Percentiles rank a stretch among this genome's conserved stretches.
These are phyloP conservation scores for Girardia tigrina DNA, from an alignment of 2,888 invertebrate species.

Conservation along the genomic window DNA sequence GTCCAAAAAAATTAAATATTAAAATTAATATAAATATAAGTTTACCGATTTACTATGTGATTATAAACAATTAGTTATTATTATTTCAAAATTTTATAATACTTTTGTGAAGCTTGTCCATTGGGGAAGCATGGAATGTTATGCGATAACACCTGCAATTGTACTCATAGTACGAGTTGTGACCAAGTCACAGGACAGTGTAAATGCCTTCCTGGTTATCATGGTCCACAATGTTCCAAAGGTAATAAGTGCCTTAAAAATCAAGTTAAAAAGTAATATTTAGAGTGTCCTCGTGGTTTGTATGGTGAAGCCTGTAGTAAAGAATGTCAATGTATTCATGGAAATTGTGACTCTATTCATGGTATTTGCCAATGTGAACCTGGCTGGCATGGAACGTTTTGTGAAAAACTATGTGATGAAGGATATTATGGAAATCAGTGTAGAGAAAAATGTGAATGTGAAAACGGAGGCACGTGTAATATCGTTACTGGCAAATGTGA, in stretches of 20 bases:
- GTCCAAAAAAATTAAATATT: too few species aligned
- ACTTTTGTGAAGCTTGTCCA: neutral
- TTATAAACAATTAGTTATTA: too few species aligned
- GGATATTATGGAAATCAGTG: neutral
- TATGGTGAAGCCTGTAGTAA: neutral
- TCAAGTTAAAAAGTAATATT: too few species aligned
- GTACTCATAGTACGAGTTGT: neutral
- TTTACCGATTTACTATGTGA: too few species aligned
- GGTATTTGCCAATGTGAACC: neutral
- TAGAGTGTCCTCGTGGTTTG: neutral
- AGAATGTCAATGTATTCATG: conserved; percentile 8
- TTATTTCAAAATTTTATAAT: too few species aligned
- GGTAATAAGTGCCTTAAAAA: neutral
- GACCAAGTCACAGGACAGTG: neutral
- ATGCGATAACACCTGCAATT: neutral
- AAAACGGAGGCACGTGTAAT: neutral
- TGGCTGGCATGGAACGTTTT: neutral
- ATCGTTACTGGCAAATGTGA: neutral
- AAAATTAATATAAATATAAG: too few species aligned
- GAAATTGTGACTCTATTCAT: neutral
- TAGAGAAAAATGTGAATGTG: neutral
- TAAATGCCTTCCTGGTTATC: neutral
- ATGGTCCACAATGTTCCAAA: neutral
- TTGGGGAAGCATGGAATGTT: neutral
- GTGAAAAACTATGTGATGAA: neutral